Evolutionary conservation across 1,140 invertebrate species (phyloP).

Genomic region (Apolygus lucorum): DNA sequence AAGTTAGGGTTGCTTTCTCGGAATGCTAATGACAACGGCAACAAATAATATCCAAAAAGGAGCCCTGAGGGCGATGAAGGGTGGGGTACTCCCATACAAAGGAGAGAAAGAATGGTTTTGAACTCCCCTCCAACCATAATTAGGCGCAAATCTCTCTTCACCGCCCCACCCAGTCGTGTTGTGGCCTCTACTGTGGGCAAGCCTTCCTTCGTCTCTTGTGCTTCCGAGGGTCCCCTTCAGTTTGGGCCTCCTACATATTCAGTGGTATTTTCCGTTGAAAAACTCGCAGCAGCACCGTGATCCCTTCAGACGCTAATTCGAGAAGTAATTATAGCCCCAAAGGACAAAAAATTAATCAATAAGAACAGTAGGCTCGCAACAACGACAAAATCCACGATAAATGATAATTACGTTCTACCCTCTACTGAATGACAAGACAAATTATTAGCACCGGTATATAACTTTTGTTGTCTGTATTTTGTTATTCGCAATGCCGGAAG

Average conservation of each 20-base stretch:
- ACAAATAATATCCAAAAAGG: not conserved
- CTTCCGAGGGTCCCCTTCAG: not conserved
- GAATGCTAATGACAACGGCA: not conserved
- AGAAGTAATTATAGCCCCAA: too few species aligned
- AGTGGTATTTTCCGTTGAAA: not conserved
- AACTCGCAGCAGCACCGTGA: too few species aligned
- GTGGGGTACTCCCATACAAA: not conserved
- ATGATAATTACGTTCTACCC: too few species aligned
- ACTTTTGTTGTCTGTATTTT: too few species aligned
- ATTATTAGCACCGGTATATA: too few species aligned
- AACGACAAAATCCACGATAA: too few species aligned
- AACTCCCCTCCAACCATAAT: not conserved
- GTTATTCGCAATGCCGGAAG: too few species aligned
- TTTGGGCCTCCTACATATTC: not conserved
- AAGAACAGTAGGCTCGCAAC: too few species aligned
- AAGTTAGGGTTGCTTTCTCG: not conserved
- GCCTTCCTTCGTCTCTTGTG: not conserved
- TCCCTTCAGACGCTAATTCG: too few species aligned
- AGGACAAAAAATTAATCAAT: too few species aligned
- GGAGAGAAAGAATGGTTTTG: not conserved
- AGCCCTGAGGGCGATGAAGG: not conserved
- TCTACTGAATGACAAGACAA: too few species aligned
- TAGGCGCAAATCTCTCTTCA: not conserved
- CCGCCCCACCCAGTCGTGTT: not conserved
- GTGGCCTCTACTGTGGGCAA: too few species aligned